phyloP scores from a whole-genome alignment of 2,797 vertebrate genomes.

The Hoplostethus mediterraneus region DNA sequence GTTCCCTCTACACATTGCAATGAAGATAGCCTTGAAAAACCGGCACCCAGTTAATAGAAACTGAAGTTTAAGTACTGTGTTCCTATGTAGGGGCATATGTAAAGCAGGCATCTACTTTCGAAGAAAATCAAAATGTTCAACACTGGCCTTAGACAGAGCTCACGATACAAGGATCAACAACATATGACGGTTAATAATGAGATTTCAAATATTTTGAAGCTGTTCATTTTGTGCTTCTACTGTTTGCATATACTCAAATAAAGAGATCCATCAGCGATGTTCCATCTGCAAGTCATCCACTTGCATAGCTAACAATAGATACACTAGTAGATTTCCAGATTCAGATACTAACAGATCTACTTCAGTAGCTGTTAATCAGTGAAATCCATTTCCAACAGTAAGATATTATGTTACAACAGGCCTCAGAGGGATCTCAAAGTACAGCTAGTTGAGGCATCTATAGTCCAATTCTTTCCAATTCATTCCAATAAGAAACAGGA shows the following conservation, averaged over 20 bases:
- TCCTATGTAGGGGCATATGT: not conserved
- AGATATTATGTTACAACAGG: not conserved
- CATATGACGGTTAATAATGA: not conserved
- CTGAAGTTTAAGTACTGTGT: not conserved
- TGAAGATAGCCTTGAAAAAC: too few relatives aligned
- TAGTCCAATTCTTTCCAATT: constrained; percentile 13
- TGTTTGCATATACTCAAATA: too few relatives aligned
- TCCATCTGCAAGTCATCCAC: too few relatives aligned
- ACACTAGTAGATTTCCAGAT: too few relatives aligned
- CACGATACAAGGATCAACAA: too few relatives aligned
- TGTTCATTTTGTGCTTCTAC: too few relatives aligned
- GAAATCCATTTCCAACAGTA: not conserved
- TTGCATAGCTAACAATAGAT: too few relatives aligned
- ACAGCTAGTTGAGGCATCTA: constrained; percentile 7
- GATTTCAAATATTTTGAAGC: not conserved
- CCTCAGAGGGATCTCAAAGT: not conserved
- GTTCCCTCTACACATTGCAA: too few relatives aligned
- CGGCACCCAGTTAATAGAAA: not conserved
- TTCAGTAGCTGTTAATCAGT: constrained; percentile 7
- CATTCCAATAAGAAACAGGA: constrained; percentile 43
- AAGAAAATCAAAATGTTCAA: not conserved
- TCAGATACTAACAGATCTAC: not conserved
- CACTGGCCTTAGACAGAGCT: not conserved
- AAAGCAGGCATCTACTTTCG: not conserved
- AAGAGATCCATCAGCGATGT: too few relatives aligned